Base-by-base conservation (phyloP, 1,140 invertebrate species). In the Lasaia peninsularis region DNA sequence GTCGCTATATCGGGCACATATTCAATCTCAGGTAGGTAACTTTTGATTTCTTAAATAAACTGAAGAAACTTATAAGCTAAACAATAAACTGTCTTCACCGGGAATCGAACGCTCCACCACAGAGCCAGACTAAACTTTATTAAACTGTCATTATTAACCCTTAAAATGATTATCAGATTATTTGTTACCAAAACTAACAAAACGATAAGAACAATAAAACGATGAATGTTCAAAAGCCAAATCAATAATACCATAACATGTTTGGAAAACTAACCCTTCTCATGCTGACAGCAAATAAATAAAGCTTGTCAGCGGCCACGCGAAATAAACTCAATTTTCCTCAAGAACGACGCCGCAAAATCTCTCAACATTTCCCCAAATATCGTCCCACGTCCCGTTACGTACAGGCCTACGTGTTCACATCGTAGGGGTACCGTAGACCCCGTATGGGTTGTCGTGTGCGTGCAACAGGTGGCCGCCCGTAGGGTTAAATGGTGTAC, bases 381-480 rank as follows among this genome's bases (percentile, higher is more conserved):
- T 66, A 69, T 48, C 35, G 75, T 63, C 64, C 58, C 67, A 67
- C 62, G 73, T 71, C 70, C 70, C 67, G 37, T 44, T 44, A 44
- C 37, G 71, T 68, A 63, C 58, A 60, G 71, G 73, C 66, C 59
- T 76, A 76, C 67, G 67, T 71, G 49, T 68, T 55, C 65, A 68
- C 56, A 60, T 51, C 63, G 65, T 75, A 70, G 71, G 74, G 73
- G 80, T 71, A 67, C 72, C 69, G 67, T 78, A 73, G 69, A 74
- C 56, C 68, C 69, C 65, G 73, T 80, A 77, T 81, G 77, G 73
- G 68, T 73, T 80, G 79, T 86, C 76, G 79, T 85, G 68, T 84
- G 71, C 62, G 62, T 63, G 70, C 83, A 86, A 86, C 83, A 86
- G 80, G 83, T 86, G 83, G 79, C 59, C 44, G 75, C 75, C 80